phyloP scores from a whole-genome alignment of 2,797 vertebrate genomes.

The Bufotes viridis region DNA sequence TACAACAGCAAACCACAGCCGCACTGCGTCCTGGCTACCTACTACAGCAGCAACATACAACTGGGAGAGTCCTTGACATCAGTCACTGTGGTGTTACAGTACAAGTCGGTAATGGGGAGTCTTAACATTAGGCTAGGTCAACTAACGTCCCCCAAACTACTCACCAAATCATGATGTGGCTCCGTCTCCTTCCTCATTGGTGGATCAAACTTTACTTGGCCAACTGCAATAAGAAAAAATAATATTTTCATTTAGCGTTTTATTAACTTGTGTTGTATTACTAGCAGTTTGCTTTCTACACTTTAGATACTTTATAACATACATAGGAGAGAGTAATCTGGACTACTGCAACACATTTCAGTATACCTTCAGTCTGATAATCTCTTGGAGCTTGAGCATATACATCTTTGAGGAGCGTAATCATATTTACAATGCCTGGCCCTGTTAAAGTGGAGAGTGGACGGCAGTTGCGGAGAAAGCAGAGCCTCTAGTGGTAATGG shows the following conservation, averaged over 20 bases:
- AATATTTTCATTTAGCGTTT: neutral
- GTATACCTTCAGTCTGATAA: too few species aligned
- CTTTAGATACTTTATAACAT: neutral
- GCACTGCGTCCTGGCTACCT: neutral
- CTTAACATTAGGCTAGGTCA: neutral
- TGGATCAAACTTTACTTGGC: slow-evolving; percentile 96
- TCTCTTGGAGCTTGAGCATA: too few species aligned
- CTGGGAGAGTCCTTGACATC: neutral
- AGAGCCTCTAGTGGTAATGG: too few species aligned
- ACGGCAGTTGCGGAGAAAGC: too few species aligned
- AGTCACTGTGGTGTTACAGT: neutral
- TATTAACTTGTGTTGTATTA: neutral
- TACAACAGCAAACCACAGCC: neutral
- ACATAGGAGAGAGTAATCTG: neutral
- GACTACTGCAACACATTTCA: neutral
- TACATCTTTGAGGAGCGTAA: too few species aligned
- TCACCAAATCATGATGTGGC: slow-evolving; percentile 94
- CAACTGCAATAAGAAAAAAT: slow-evolving; percentile 77
- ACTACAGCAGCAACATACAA: neutral
- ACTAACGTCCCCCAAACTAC: slow-evolving; percentile 65
- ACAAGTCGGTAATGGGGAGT: neutral
- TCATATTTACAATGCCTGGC: too few species aligned
- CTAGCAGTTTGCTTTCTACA: neutral
- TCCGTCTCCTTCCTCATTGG: slow-evolving; percentile 94
- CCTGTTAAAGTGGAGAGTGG: too few species aligned